Evolutionary conservation across 2,113 vertebrate genomes (phyloP), one percentile per base, ranked within the genome.

Genomic region (Hystrix cristata): DNA sequence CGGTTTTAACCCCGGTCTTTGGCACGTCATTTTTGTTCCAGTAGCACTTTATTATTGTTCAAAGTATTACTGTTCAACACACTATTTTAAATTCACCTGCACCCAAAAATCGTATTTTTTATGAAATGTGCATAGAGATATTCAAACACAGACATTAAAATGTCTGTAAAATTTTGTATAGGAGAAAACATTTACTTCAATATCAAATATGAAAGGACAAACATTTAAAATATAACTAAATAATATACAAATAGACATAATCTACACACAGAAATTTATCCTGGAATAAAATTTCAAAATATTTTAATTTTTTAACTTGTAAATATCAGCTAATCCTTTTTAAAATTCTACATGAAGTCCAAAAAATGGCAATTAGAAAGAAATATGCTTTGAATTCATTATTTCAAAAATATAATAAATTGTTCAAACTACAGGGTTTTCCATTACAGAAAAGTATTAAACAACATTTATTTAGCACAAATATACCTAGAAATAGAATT

Each of bases 251-350:
- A 38, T 62, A 43, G 19, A 87, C 65, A 64, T 84, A 87, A 34
- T 64, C 43, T 29, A 27, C 21, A 59, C 76, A 34, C 53, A 83
- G 12, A 95, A 57, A 86, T 72, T 23, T 34, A 53, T 8, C 1
- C 48, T 80, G 13, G 34, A 86, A 65, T 29, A 95, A 91, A 97
- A 72, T 76, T 18, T 57, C 62, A 55, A 89, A 80, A 65, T 43
- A 82, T 12, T 38, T 74, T 69, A 29, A 46, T 27, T 87, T 76
- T 67, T 38, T 65, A 92, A 46, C 25, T 51, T 21, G 51, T 16
- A 91, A 92, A 86, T 91, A 79, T n/a, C 88, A 38, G 43, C 5
- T 76, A 46, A 2, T 86, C 27, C 15, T 92, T 91, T 67, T 19
- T 65, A 6, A 76, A 0, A 65, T 60, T 3, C 8, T 62, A 16